Evolutionary conservation across 1,140 invertebrate genomes (phyloP).

Genomic region (Psilanteris sp.): DNA sequence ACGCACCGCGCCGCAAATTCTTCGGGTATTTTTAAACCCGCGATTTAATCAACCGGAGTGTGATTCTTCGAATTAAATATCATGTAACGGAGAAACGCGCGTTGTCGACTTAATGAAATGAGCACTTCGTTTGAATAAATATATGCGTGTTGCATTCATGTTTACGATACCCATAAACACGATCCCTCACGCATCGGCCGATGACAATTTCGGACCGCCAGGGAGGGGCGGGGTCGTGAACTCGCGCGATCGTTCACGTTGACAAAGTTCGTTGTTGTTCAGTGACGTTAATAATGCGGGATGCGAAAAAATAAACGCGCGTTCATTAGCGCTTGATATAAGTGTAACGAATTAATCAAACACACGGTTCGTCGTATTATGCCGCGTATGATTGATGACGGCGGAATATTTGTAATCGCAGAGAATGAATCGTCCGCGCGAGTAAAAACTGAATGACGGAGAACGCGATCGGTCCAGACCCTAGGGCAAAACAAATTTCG

Average conservation of each 20-base stretch:
- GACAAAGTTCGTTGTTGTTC: too few species aligned
- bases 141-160: too few species aligned
- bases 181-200: too few species aligned
- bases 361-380: conserved; percentile 18
- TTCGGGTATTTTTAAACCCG: neutral
- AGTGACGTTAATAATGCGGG: too few species aligned
- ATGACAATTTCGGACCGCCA: too few species aligned
- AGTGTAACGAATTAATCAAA: conserved; percentile 32
- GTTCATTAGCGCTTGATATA: too few species aligned
- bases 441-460: conserved; percentile 13
- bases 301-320: too few species aligned
- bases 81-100: conserved; percentile 2
- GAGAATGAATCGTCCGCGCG: conserved; percentile 12
- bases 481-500: conserved; percentile 25
- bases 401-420: conserved; percentile 28
- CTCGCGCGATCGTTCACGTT: too few species aligned
- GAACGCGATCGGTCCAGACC: conserved; percentile 1
- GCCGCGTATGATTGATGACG: conserved; percentile 29
- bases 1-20: neutral
- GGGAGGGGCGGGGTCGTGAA: too few species aligned
- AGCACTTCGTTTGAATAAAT: conserved; percentile 25
- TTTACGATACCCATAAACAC: too few species aligned
- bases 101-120: conserved; percentile 18
- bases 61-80: conserved; percentile 25
- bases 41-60: conserved; percentile 15